phyloP scores from a whole-genome alignment of 2,797 vertebrate species.

The Squalus acanthias region DNA sequence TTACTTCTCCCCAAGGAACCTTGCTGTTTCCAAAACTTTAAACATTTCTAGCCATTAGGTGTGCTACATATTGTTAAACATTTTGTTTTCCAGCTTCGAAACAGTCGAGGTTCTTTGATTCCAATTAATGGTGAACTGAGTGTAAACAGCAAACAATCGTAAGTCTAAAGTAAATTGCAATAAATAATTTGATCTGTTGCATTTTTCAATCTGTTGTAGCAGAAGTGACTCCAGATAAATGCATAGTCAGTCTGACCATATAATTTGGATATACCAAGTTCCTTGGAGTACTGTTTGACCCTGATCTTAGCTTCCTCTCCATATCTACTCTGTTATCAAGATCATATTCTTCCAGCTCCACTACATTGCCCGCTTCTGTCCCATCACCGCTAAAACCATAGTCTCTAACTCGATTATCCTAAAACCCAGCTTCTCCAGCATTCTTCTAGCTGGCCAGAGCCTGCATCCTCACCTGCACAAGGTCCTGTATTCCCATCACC shows the following conservation, averaged over 20 bases:
- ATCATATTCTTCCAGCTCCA: neutral
- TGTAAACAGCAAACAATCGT: slow-evolving; percentile 59
- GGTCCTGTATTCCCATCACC: neutral
- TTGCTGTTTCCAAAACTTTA: neutral
- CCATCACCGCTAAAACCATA: neutral
- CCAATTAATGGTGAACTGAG: slow-evolving; percentile 57
- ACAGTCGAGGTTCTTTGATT: slow-evolving; percentile 57
- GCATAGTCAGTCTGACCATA: neutral
- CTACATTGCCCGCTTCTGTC: neutral
- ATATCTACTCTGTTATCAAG: neutral
- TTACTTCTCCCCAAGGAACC: neutral
- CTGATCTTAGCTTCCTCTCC: neutral
- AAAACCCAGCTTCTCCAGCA: neutral
- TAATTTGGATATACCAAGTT: neutral
- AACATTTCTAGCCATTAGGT: neutral
- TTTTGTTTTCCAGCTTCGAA: slow-evolving; percentile 56
- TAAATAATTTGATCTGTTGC: neutral
- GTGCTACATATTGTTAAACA: neutral
- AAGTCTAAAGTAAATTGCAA: slow-evolving; percentile 40
- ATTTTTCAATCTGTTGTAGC: neutral
- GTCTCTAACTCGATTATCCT: neutral
- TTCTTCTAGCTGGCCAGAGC: neutral
- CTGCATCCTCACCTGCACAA: neutral
- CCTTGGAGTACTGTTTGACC: neutral
- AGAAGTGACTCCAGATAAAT: neutral